Evolutionary conservation across 2,113 vertebrate species (phyloP).

Genomic region (Xiphophorus hellerii): DNA sequence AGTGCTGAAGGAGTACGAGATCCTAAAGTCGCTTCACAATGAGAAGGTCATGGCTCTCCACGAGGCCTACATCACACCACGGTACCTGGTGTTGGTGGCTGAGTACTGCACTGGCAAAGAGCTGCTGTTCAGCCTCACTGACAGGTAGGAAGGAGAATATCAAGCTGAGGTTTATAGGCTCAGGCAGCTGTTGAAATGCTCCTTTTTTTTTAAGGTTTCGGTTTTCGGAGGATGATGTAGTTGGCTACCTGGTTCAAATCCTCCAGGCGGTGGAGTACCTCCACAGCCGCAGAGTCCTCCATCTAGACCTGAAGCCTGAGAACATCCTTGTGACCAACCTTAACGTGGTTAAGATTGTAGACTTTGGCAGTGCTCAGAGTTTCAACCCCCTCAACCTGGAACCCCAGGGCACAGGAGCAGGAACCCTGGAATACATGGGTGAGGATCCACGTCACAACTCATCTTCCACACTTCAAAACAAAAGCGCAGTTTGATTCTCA

Average conservation of each 20-base stretch:
- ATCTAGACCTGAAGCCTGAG: slow-evolving; percentile 94
- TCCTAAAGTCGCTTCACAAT: slow-evolving; percentile 88
- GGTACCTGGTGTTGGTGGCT: slow-evolving; percentile 93
- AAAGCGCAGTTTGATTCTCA: neutral
- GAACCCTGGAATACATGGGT: slow-evolving; percentile 93
- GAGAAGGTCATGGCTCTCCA: slow-evolving; percentile 92
- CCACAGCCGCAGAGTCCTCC: slow-evolving; percentile 85
- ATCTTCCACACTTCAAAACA: neutral
- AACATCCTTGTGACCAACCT: slow-evolving; percentile 89
- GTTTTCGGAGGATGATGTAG: slow-evolving; percentile 95
- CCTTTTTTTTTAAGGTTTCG: slow-evolving; percentile 83
- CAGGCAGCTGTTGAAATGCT: neutral
- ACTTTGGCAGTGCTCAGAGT: slow-evolving; percentile 92
- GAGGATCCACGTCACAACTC: slow-evolving; percentile 46
- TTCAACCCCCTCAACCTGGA: slow-evolving; percentile 89
- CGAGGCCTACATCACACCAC: slow-evolving; percentile 94
- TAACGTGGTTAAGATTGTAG: slow-evolving; percentile 90
- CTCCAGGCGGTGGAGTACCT: slow-evolving; percentile 94
- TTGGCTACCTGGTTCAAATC: slow-evolving; percentile 88
- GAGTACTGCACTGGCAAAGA: slow-evolving; percentile 92
- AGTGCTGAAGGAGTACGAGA: slow-evolving; percentile 91
- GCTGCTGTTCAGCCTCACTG: slow-evolving; percentile 90
- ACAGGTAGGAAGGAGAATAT: slow-evolving; percentile 78
- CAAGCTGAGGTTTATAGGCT: slow-evolving; percentile 1
- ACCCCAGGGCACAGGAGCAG: slow-evolving; percentile 80